Evolutionary conservation across 2,113 vertebrate species (phyloP), one percentile per base, ranked within the genome.

Genomic region (Mellivora capensis): DNA sequence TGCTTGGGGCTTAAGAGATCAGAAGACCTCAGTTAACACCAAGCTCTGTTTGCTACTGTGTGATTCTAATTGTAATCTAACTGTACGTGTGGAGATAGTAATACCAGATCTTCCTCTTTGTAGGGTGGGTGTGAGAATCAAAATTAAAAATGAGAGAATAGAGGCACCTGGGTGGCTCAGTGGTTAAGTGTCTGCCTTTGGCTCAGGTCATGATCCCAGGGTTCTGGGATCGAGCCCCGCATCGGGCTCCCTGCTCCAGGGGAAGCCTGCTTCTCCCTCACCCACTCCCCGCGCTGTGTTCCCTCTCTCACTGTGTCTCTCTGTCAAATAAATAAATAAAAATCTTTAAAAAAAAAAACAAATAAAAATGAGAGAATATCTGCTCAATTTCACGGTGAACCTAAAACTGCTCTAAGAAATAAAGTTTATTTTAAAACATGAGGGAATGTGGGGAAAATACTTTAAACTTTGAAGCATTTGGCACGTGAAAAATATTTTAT

Each of bases 1-100:
- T 92, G 13, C 21, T 9, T 54, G 25, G 42, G 87, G 90, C 37
- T 94, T 91, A 93, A 97, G 87, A 96, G 71, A 93, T 97, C 94
- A 93, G 54, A 94, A 49, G 21, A 64, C 47, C 57, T 87, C 29
- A 13, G 61, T 90, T 13, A 79, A 69, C 91, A 88, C 64, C 17
- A 18, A 39, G 34, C 21, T 91, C 13, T 9, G 12, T 85, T 80
- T 42, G 87, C 57, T 80, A 76, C 71, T 13, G 31, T 59, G 80
- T 87, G 90, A 90, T 74, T 97, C n/a, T 44, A 90, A 93, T 84
- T 59, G 18, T 62, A 76, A 89, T 49, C 79, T 81, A 94, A 91
- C 80, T 87, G 83, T 86, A 67, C 80, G 42, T 61, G n/a, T 37
- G 59, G 42, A 72, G 54, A 72, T 52, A 86, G 25, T 25, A 44